Evolutionary conservation across 2,797 vertebrate species (phyloP).

Genomic region (Neosilurus mollespiculum): DNA sequence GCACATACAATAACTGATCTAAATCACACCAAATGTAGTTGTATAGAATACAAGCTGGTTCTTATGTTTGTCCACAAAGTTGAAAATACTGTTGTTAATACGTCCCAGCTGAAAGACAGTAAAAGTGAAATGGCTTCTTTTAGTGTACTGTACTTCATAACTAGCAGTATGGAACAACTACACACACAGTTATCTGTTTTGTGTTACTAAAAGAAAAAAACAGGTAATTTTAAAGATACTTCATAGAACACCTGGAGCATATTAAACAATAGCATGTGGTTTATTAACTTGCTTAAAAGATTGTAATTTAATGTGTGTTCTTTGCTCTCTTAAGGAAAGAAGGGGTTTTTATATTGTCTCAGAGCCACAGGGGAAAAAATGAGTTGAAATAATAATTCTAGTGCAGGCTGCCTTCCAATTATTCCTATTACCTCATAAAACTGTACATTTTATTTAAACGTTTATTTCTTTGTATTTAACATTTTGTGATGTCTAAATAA

Average conservation of each 20-base stretch:
- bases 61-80: conserved; percentile 54
- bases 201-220: conserved; percentile 49
- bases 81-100: conserved; percentile 39
- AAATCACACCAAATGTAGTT: background rate
- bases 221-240: conserved; percentile 50
- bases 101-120: conserved; percentile 57
- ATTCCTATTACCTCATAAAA: conserved; percentile 70
- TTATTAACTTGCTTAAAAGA: conserved; percentile 66
- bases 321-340: conserved; percentile 63
- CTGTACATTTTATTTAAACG: conserved; percentile 72
- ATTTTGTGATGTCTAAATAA: conserved; percentile 62
- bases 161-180: conserved; percentile 57
- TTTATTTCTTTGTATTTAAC: conserved; percentile 61
- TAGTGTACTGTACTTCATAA: conserved; percentile 58
- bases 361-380: conserved; percentile 57
- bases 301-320: conserved; percentile 64
- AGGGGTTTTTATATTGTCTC: conserved; percentile 45
- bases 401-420: conserved; percentile 65
- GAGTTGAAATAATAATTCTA: conserved; percentile 54
- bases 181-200: conserved; percentile 51
- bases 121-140: conserved; percentile 61
- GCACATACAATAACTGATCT: background rate
- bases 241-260: conserved; percentile 62
- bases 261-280: conserved; percentile 63
- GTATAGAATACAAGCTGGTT: conserved; percentile 42